Evolutionary conservation across 2,113 vertebrate species (phyloP).

Genomic region (Platanista minor): DNA sequence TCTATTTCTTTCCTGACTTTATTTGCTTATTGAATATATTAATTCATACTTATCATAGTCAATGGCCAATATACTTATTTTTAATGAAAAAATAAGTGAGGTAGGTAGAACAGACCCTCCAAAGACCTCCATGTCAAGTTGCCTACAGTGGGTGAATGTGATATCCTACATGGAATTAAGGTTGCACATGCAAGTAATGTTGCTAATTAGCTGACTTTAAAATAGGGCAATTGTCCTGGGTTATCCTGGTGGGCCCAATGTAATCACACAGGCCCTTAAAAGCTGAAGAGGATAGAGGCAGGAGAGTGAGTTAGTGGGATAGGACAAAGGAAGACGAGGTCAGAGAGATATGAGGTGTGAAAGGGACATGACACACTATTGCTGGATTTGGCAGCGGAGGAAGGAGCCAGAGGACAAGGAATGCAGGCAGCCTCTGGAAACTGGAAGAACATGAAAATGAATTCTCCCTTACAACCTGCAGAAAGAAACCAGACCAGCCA

Average conservation of each 20-base stretch:
- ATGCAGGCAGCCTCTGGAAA: rapidly evolving
- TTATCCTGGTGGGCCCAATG: background rate
- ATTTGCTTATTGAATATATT: background rate
- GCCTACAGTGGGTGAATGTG: background rate
- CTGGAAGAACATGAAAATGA: background rate
- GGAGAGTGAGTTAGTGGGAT: too few relatives aligned
- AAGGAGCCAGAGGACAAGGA: background rate
- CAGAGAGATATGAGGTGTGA: background rate
- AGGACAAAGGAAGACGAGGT: background rate
- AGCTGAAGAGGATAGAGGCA: background rate
- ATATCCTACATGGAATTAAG: background rate
- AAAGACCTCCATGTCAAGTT: background rate
- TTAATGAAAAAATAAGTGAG: background rate
- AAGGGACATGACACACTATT: rapidly evolving
- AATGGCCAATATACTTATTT: background rate
- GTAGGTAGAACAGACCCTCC: background rate
- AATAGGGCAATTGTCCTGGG: background rate
- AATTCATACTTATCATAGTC: background rate
- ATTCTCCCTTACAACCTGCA: background rate
- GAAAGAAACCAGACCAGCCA: too few relatives aligned
- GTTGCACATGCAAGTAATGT: background rate
- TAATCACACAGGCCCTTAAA: background rate
- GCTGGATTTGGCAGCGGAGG: background rate
- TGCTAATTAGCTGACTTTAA: background rate
- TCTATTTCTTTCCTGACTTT: background rate